Conservation (phyloP, 2,888 invertebrate genomes). For the Eumerus sabulonum region DNA sequence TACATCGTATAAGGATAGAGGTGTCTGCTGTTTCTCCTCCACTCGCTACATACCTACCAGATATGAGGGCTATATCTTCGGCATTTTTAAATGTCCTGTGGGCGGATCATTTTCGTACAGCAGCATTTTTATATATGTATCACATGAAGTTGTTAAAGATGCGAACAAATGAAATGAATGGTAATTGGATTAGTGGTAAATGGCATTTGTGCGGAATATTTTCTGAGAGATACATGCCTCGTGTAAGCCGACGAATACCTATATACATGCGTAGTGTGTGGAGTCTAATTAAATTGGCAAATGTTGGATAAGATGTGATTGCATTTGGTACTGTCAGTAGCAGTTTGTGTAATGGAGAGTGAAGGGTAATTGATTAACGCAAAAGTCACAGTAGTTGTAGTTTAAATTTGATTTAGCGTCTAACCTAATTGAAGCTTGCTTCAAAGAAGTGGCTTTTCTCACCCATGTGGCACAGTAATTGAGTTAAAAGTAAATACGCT, state of each 20-base stretch:
- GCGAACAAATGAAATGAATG: conserved; percentile 57
- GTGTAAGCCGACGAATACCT: conserved; percentile 21
- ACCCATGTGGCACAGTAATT: too few species aligned
- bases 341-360: too few species aligned
- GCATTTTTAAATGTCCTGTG: conserved; percentile 51
- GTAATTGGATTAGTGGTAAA: conserved; percentile 55
- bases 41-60: neutral
- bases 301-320: too few species aligned
- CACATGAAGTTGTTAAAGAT: conserved; percentile 54
- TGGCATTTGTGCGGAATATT: conserved; percentile 22
- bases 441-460: too few species aligned
- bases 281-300: conserved; percentile 55
- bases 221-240: conserved; percentile 5
- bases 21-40: conserved; percentile 17
- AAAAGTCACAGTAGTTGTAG: too few species aligned
- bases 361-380: too few species aligned
- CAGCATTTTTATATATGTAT: conserved; percentile 61
- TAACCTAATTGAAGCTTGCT: too few species aligned
- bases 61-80: neutral
- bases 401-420: too few species aligned
- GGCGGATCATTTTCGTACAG: conserved; percentile 61
- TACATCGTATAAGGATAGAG: conserved; percentile 43
- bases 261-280: too few species aligned
- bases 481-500: too few species aligned
- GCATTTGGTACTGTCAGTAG: too few species aligned